Base-by-base conservation (phyloP, 2,888 invertebrate genomes). In the Endotricha flammealis region DNA sequence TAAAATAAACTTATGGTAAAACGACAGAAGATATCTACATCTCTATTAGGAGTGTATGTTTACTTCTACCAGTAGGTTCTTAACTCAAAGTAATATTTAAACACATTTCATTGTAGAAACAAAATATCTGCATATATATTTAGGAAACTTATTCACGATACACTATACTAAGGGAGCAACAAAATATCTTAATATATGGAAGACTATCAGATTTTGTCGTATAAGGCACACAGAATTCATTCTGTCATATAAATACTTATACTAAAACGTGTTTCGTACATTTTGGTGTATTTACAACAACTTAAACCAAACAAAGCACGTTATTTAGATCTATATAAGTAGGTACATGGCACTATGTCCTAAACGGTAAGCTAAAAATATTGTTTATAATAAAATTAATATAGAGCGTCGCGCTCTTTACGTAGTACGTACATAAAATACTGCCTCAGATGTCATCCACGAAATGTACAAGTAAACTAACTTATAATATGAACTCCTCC, bases 131-230 rank as follows among this genome's bases (percentile, higher is more conserved):
- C n/a, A n/a, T n/a, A n/a, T n/a, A n/a, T n/a, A n/a, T n/a, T n/a
- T n/a, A n/a, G n/a, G n/a, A n/a, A n/a, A n/a, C n/a, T n/a, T n/a
- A n/a, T n/a, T n/a, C n/a, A n/a, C n/a, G 16, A 6, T 16, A 3
- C 20, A 20, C 4, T 20, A 8, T 20, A 2, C n/a, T 8, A 6
- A 16, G 27, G 17, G 10, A 33, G 25, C 25, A 33, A 25, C 16
- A 16, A 33, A 5, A 12, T 11, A 36, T 36, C 32, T 34, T 44
- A 42, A 12, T 35, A 38, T 51, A 55, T 68, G 85, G 85, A 86
- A 86, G 85, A 85, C 83, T 61, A 67, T 56, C 71, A 48, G 81
- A 85, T 79, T 81, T 81, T 83, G 85, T 63, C 83, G 85, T 72
- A 57, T 74, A 83, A 86, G 83, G 85, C 83, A 85, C 85, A 53